Conservation (phyloP, 1,140 invertebrate species). For the Drepana arcuata region DNA sequence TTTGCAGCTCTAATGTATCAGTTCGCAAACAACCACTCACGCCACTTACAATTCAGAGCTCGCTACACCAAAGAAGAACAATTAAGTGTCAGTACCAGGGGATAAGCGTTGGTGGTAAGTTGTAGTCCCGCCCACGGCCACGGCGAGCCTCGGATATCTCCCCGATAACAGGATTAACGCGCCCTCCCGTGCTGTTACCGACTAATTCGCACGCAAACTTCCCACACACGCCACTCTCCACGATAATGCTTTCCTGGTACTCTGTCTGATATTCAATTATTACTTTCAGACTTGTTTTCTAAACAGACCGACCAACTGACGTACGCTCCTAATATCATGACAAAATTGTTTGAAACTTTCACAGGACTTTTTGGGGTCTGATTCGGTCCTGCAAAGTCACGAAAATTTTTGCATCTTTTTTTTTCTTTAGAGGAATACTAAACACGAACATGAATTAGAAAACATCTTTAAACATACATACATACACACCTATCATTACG, state of each 20-base stretch:
- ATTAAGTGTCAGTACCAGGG: constrained; percentile 11
- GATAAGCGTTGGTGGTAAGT: constrained; percentile 26
- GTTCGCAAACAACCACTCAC: no score
- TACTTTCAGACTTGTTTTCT: neutral
- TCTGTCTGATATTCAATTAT: constrained; percentile 17
- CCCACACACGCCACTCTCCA: constrained; percentile 28
- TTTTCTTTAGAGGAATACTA: neutral
- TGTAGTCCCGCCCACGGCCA: constrained; percentile 22
- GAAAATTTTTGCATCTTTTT: neutral
- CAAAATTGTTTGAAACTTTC: neutral
- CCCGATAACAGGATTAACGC: constrained; percentile 59
- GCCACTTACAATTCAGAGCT: neutral
- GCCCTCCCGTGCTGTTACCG: constrained; percentile 45
- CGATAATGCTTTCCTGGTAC: constrained; percentile 42
- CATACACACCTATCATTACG: no score
- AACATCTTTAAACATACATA: no score
- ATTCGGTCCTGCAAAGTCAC: neutral
- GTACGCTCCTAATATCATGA: neutral
- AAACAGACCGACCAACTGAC: neutral
- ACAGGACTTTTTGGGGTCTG: neutral
- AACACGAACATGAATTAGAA: no score
- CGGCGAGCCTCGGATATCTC: constrained; percentile 35
- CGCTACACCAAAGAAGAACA: constrained; percentile 4
- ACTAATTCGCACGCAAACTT: constrained; percentile 56
- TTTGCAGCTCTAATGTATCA: neutral